Evolutionary conservation across 2,797 vertebrate species (phyloP), one percentile per base, ranked within the genome.

Genomic region (Toxotes lorentzi): DNA sequence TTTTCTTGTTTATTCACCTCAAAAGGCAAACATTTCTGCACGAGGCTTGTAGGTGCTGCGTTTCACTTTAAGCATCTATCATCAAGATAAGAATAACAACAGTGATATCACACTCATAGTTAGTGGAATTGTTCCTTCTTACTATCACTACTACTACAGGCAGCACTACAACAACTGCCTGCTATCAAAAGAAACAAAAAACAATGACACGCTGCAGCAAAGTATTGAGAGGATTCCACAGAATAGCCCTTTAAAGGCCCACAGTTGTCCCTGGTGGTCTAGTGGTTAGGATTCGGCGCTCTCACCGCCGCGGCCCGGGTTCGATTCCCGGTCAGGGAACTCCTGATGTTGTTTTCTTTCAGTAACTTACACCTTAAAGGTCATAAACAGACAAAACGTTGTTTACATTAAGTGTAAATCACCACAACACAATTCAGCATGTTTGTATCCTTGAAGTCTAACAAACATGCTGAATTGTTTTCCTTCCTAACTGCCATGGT

Each of bases 221-320:
- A 48, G 47, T 48, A 48, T 4, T n/a, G n/a, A 3, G n/a, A 8
- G 8, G 5, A 59, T 23, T 14, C 10, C 2, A 34, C 7, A 32
- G 1, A 32, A 34, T 3, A 9, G n/a, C 6, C 23, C 16, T 27
- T 9, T 17, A 7, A 5, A 17, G 16, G 27, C 27, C 27, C 27
- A 30, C 27, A 30, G 27, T 30, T 3, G 27, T 54, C 67, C 78
- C 64, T 83, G 78, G 89, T 94, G 91, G 93, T 95, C 92, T 94
- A 94, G 93, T 94, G 93, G 93, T 93, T 94, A 95, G 92, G 92
- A 93, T 94, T 93, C 86, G 92, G 91, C 87, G 90, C 91, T 92
- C 88, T 93, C 93, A 93, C 93, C 87, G 86, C 92, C 84, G 88
- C 80, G 87, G 89, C 89, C 91, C 70, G 88, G 90, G 91, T 94